Base-by-base conservation (phyloP, 2,888 invertebrate genomes). In the Carterocephalus palaemon region DNA sequence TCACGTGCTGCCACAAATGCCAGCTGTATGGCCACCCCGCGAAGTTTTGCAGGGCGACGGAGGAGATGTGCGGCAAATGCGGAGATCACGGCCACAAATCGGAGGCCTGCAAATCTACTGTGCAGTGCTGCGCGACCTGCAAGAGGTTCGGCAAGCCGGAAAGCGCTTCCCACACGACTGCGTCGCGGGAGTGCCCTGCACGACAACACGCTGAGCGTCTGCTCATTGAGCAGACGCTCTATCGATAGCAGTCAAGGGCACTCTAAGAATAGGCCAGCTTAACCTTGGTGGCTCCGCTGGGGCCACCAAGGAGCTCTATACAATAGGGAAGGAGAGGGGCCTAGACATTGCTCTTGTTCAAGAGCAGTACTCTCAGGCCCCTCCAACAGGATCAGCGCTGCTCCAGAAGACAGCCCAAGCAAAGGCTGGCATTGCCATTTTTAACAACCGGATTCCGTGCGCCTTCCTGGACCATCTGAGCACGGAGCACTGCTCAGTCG, bases 21-120 rank as follows among this genome's bases (percentile, higher is more conserved):
- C 57, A 56, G 31, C 38, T 20, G 3, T 57, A 51, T 20, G 54
- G 56, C 0, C 54, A 56, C 46, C 53, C 55, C 0, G 54, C 47
- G 3, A 40, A 46, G n/a, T 50, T 36, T n/a, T 54, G 55, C 12
- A 4, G 46, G 3, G 15, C 23, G 2, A 1, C 4, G 0, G 13
- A 15, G 1, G 1, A 6, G 1, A 23, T 8, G 5, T 53, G 57
- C 29, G 46, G 47, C 0, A 40, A 20, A 15, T 51, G 52, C 10
- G 49, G 53, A 0, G 39, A 23, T 0, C 2, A 8, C 0, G 52
- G 52, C 0, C 55, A 57, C 46, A 6, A 7, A 3, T 3, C 15
- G 4, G 12, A 6, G 0, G 41, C 9, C 0, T 55, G 52, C 40
- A 26, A 7, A 4, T 3, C 22, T 0, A 7, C 3, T 1, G 2